These are phyloP conservation scores for Cynocephalus volans DNA, from an alignment of 2,113 vertebrate genomes.

Conservation along the genomic window DNA sequence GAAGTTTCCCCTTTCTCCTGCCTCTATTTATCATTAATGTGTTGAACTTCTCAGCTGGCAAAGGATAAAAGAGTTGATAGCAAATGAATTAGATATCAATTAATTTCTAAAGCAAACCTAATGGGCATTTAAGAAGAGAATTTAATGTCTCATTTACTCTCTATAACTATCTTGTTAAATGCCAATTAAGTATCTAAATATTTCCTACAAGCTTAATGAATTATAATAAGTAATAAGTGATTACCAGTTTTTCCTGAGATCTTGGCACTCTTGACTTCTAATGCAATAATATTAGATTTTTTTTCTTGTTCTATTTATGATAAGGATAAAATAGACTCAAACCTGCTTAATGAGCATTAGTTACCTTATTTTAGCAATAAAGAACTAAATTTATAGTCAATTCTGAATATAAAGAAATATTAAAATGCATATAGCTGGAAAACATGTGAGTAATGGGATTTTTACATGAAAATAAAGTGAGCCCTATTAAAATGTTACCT, in stretches of 20 bases:
- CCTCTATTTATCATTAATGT: conserved; percentile 75
- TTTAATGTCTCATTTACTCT: conserved; percentile 93
- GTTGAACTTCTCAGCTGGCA: conserved; percentile 80
- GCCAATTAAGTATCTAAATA: conserved; percentile 93
- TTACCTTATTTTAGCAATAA: conserved; percentile 68
- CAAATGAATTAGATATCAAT: conserved; percentile 90
- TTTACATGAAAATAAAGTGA: conserved; percentile 64
- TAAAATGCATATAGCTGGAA: neutral
- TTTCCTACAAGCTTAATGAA: conserved; percentile 91
- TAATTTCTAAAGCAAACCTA: conserved; percentile 91
- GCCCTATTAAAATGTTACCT: conserved; percentile 24
- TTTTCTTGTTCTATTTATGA: conserved; percentile 64
- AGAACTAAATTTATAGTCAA: conserved; percentile 57
- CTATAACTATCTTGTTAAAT: conserved; percentile 92
- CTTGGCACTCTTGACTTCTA: conserved; percentile 80
- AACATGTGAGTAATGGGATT: neutral
- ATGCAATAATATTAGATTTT: conserved; percentile 64
- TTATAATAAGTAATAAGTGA: conserved; percentile 91
- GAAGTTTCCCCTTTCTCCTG: conserved; percentile 52
- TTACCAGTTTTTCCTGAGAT: conserved; percentile 81
- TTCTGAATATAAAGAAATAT: conserved; percentile 56
- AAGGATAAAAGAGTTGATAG: conserved; percentile 87
- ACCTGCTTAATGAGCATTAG: conserved; percentile 53
- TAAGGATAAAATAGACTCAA: conserved; percentile 42
- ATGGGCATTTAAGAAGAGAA: conserved; percentile 91